Conservation (phyloP, 2,888 invertebrate species). For the Graphium colonna region DNA sequence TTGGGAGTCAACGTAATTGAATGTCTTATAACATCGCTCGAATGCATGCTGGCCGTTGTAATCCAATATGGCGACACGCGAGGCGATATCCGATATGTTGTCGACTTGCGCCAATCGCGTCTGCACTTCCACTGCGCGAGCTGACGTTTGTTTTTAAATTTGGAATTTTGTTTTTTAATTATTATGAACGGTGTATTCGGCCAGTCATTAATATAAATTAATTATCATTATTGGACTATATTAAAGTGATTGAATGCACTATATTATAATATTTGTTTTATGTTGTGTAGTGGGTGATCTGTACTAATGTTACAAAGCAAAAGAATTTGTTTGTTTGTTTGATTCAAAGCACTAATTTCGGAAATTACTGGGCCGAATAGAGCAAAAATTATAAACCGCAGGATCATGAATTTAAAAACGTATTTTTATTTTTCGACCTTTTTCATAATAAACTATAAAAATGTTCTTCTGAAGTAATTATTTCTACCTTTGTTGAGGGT, state of each 20-base stretch:
- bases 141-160: conserved; percentile 11
- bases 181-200: neutral
- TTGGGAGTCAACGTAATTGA: conserved; percentile 24
- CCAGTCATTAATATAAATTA: neutral
- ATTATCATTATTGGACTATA: neutral
- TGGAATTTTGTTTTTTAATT: neutral
- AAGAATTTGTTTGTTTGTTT: too few species aligned
- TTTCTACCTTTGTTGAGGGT: too few species aligned
- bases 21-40: conserved; percentile 58
- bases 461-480: too few species aligned
- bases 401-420: too few species aligned
- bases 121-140: conserved; percentile 33
- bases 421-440: too few species aligned
- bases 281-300: neutral
- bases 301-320: neutral
- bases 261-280: neutral
- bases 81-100: conserved; percentile 57
- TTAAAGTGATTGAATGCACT: neutral
- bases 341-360: too few species aligned
- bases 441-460: too few species aligned
- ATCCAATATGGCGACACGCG: conserved; percentile 59
- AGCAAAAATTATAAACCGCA: too few species aligned
- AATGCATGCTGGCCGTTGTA: conserved; percentile 49
- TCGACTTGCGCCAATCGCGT: conserved; percentile 37
- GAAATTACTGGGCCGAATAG: too few species aligned